Conservation (phyloP, 2,888 invertebrate genomes). For the Keiferia lycopersicella region DNA sequence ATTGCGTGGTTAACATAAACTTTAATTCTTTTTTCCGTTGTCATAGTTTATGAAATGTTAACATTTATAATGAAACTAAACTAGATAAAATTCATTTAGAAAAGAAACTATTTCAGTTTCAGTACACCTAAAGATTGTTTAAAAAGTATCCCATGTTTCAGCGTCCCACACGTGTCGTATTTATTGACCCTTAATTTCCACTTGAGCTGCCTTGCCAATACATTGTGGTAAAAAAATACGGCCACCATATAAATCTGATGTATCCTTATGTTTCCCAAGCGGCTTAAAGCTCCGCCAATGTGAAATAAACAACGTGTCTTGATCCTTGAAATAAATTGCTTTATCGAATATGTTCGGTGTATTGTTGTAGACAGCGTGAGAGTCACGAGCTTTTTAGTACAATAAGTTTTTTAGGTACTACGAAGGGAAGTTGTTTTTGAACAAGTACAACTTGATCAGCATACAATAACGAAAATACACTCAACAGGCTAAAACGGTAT, state of each 20-base stretch:
- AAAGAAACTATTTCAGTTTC: too few relatives aligned
- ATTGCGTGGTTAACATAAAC: too few relatives aligned
- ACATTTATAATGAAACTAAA: too few relatives aligned
- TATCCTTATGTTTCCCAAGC: constrained; percentile 29
- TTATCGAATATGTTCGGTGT: constrained; percentile 15
- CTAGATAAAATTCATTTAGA: too few relatives aligned
- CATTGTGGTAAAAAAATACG: constrained; percentile 19
- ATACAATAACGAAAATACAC: too few relatives aligned
- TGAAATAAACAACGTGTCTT: constrained; percentile 36
- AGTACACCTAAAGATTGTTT: too few relatives aligned
- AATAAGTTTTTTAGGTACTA: not conserved
- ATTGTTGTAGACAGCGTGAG: not conserved
- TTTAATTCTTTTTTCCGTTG: too few relatives aligned
- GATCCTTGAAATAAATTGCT: constrained; percentile 24
- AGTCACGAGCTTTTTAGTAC: not conserved
- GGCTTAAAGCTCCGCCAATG: constrained; percentile 29
- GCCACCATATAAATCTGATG: constrained; percentile 20
- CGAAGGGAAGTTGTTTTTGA: not conserved
- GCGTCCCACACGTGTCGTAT: not conserved
- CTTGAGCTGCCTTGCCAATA: not conserved
- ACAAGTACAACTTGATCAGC: too few relatives aligned
- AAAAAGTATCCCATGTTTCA: too few relatives aligned
- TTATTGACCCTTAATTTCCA: not conserved
- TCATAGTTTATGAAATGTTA: too few relatives aligned
- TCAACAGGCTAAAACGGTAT: too few relatives aligned